These are phyloP conservation scores for Anoplopoma fimbria DNA, from an alignment of 2,113 vertebrate species.

Conservation along the genomic window DNA sequence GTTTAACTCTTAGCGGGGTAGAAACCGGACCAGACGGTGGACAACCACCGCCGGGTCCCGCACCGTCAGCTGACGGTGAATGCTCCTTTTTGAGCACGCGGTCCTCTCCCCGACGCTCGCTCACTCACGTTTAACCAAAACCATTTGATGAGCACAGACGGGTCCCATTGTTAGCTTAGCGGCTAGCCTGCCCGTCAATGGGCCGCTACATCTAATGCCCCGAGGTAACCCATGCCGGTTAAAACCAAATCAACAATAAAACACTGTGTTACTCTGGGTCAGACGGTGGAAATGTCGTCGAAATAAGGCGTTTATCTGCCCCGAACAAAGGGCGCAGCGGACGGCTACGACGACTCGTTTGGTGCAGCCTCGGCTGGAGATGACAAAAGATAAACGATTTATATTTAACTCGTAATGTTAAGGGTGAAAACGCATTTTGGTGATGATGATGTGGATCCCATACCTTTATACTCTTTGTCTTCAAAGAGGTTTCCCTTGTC, in stretches of 20 bases:
- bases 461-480: conserved; percentile 81
- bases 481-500: conserved; percentile 71
- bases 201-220: not conserved
- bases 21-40: conserved; percentile 13
- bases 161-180: conserved; percentile 78
- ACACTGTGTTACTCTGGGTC: fast-evolving
- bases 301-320: conserved; percentile 3
- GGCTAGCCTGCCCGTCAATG: conserved; percentile 50
- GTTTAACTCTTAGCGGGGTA: too few species aligned
- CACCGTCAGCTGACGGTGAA: not conserved
- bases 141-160: conserved; percentile 11
- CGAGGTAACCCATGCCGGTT: conserved; percentile 15
- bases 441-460: not conserved
- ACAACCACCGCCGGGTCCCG: not conserved
- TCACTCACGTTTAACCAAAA: not conserved
- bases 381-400: conserved; percentile 43
- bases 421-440: conserved; percentile 3
- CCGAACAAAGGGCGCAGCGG: too few species aligned
- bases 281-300: not conserved
- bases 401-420: not conserved
- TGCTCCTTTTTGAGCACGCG: not conserved
- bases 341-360: conserved; percentile 52
- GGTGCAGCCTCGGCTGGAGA: conserved; percentile 32
- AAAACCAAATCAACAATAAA: not conserved
- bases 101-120: not conserved